Evolutionary conservation across 2,888 invertebrate genomes (phyloP).

Genomic region (Tricholauxania praeusta): DNA sequence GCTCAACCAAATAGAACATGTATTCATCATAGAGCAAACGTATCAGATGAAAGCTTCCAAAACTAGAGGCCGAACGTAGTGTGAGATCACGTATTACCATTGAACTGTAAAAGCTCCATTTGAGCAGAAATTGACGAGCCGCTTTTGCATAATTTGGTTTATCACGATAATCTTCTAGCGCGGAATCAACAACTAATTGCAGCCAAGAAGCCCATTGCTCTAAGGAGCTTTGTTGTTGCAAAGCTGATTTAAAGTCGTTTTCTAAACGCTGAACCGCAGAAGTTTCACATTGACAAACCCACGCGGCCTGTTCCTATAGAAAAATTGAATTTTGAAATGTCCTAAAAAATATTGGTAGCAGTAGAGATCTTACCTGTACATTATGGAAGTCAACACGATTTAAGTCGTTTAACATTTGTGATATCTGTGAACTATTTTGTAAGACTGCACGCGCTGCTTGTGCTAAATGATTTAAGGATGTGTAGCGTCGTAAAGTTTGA

Average conservation of each 20-base stretch:
- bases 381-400: constrained; percentile 98
- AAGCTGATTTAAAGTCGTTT: constrained; percentile 91
- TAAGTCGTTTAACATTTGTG: constrained; percentile 96
- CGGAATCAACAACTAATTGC: constrained; percentile 90
- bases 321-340: neutral
- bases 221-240: constrained; percentile 91
- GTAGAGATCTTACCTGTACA: constrained; percentile 79
- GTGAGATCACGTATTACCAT: constrained; percentile 98
- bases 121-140: constrained; percentile 92
- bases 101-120: constrained; percentile 99
- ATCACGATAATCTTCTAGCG: constrained; percentile 89
- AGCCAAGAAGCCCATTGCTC: constrained; percentile 99
- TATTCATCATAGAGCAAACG: constrained; percentile 98
- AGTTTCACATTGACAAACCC: constrained; percentile 97
- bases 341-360: neutral
- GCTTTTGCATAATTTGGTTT: constrained; percentile 85
- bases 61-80: constrained; percentile 94
- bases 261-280: constrained; percentile 85
- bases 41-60: constrained; percentile 98
- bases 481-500: constrained; percentile 94
- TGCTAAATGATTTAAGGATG: constrained; percentile 96
- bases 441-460: constrained; percentile 89
- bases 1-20: constrained; percentile 98
- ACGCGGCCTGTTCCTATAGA: constrained; percentile 81
- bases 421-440: constrained; percentile 93